These are phyloP conservation scores for Eurosta solidaginis DNA, from an alignment of 1,140 invertebrate species.

Conservation along the genomic window DNA sequence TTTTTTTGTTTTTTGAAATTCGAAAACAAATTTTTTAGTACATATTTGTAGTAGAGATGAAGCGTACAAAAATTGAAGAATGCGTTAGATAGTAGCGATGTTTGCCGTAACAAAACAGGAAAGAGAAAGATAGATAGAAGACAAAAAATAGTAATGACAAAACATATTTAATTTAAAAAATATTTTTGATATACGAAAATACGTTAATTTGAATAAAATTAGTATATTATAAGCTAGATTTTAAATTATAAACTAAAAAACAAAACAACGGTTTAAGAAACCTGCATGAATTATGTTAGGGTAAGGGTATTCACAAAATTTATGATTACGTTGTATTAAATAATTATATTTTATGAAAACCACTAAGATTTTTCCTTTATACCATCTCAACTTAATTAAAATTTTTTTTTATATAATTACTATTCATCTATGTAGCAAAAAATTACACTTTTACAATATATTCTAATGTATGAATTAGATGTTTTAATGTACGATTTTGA, in stretches of 20 bases:
- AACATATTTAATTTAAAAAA: not conserved
- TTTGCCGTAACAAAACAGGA: not conserved
- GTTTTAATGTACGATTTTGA: conserved; percentile 12
- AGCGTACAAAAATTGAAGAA: not conserved
- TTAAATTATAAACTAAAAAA: not conserved
- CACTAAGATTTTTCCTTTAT: not conserved
- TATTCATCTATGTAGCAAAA: too few relatives aligned
- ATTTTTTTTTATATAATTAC: too few relatives aligned
- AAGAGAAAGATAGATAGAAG: too few relatives aligned
- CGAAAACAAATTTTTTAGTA: too few relatives aligned
- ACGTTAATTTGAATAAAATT: not conserved
- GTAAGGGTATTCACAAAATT: not conserved
- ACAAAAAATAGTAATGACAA: not conserved
- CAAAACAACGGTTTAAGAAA: not conserved
- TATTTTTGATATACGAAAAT: not conserved
- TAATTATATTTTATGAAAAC: not conserved
- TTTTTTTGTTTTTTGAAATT: too few relatives aligned
- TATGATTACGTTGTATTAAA: too few relatives aligned
- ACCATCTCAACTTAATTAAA: not conserved
- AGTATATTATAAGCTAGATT: not conserved
- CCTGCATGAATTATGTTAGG: not conserved
- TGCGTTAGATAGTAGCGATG: not conserved
- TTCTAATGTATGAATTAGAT: too few relatives aligned
- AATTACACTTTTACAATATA: too few relatives aligned
- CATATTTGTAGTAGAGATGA: not conserved